Base-by-base conservation (phyloP, 2,797 vertebrate species). In the Brachyrhaphis roseni region DNA sequence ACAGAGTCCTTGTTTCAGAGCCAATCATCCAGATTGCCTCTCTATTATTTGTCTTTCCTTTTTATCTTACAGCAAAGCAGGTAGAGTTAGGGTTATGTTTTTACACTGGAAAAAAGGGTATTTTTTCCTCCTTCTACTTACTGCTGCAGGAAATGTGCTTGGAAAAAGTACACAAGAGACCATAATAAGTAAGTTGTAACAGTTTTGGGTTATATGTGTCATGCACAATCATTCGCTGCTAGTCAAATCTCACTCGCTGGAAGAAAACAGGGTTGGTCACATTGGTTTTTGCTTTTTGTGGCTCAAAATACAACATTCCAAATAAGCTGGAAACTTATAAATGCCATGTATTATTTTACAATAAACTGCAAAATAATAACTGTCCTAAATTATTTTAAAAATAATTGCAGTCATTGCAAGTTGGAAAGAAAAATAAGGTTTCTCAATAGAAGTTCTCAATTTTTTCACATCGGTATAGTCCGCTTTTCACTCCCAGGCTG, bases 11-110 rank as follows among this genome's bases (percentile, higher is more conserved):
- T 78, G 39, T 43, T 86, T 93, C 80, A 80, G 82, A 74, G 39
- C 78, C 71, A 89, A 85, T 91, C 86, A 84, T 89, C 75, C 59
- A 78, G 64, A 90, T 82, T 86, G 76, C 70, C 12, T 75, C 46
- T 53, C 41, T 39, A 20, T 49, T 76, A 28, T 36, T 23, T 62
- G 31, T 23, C 15, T 62, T 46, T 8, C 18, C 20, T 12, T 47
- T 64, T 34, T 43, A 41, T 4, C 46, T 64, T 20, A 20, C 45
- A 34, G 18, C 46, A 77, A 31, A 68, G 71, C 77, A 49, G 12
- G 34, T 77, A 8, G 1, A 79, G 77, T 84, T 72, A 57, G 20
- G 68, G 10, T 72, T 80, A 75, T 84, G 86, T 82, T 82, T 75
- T 15, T 53, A 34, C 31, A 73, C 75, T 55, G 72, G 59, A 10